Percentiles rank a stretch among this genome's conserved stretches.
Evolutionary conservation across 1,140 invertebrate genomes (phyloP).

Genomic region (Drosophila repleta): DNA sequence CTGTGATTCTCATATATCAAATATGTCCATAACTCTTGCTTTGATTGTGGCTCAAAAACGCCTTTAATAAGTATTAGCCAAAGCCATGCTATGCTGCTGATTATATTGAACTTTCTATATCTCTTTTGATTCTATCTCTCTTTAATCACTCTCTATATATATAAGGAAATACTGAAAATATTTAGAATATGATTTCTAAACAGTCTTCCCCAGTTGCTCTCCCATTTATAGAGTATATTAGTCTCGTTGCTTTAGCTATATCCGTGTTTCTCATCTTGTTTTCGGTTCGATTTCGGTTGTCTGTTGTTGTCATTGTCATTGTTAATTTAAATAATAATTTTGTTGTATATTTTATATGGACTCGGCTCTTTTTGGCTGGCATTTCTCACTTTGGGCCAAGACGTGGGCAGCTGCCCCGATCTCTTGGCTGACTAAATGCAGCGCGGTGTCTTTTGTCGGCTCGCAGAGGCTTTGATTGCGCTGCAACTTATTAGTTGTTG

Average conservation of each 20-base stretch:
- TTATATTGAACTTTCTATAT: too few relatives aligned
- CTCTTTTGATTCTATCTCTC: too few relatives aligned
- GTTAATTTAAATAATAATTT: constrained; percentile 80
- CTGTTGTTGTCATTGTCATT: constrained; percentile 55
- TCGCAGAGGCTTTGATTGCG: constrained; percentile 71
- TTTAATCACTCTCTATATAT: not conserved
- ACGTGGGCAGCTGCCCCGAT: constrained; percentile 25
- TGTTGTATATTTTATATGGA: constrained; percentile 43
- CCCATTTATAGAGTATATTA: constrained; percentile 2
- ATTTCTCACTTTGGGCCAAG: constrained; percentile 61
- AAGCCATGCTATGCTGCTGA: too few relatives aligned
- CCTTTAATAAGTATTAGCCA: too few relatives aligned
- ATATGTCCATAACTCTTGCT: too few relatives aligned
- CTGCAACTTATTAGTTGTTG: constrained; percentile 81
- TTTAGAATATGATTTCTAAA: not conserved
- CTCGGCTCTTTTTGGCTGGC: constrained; percentile 37
- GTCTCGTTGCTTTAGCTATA: not conserved
- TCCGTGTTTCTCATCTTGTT: not conserved
- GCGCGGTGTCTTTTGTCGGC: constrained; percentile 64
- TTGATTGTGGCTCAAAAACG: too few relatives aligned
- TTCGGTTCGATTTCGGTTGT: constrained; percentile 38
- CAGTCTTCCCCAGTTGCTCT: not conserved
- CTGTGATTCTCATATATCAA: too few relatives aligned
- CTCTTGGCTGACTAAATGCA: constrained; percentile 14
- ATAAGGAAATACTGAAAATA: not conserved